Evolutionary conservation across 2,888 invertebrate genomes (phyloP), one percentile per base, ranked within the genome.

Genomic region (Drosophila seclusa): DNA sequence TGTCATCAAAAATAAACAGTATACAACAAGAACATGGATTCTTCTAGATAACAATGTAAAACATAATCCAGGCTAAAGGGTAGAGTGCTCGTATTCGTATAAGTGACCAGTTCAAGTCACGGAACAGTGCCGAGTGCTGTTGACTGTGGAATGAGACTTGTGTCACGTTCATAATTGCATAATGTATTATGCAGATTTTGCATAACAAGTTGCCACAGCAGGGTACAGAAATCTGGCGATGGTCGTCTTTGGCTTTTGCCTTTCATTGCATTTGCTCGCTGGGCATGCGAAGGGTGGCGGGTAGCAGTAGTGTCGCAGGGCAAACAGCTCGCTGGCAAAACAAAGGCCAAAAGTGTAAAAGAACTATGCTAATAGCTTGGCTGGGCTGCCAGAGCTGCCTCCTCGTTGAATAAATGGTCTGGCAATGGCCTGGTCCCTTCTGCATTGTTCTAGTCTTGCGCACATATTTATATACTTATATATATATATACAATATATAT

Each of bases 121-220:
- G 21, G 52, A 32, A 48, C 40, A 36, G 57, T 52, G 29, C 7
- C n/a, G 36, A 72, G 57, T 50, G 53, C 36, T 42, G 24, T 11
- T 52, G 42, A 48, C n/a, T 53, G 40, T 13, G 62, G 40, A 53
- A 65, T 69, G 60, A 49, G 68, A 83, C 73, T 76, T 87, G 82
- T 85, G 87, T 85, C 89, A 89, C 84, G 87, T 82, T 84, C 85
- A 85, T 85, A 85, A 85, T 85, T 85, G 87, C 85, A 85, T 87
- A 85, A 85, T 85, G 84, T 85, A 89, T 85, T 85, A 85, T 85
- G 84, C 84, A 85, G 86, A 85, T 89, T 89, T 89, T 77, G 79
- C 89, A 87, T 87, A 85, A 82, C 84, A 84, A 85, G 84, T 87
- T 82, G 82, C 68, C 66, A 49, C 66, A 68, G 83, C 78, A 70